Conservation (phyloP, 2,797 vertebrate genomes). For the Danio kyathit region DNA sequence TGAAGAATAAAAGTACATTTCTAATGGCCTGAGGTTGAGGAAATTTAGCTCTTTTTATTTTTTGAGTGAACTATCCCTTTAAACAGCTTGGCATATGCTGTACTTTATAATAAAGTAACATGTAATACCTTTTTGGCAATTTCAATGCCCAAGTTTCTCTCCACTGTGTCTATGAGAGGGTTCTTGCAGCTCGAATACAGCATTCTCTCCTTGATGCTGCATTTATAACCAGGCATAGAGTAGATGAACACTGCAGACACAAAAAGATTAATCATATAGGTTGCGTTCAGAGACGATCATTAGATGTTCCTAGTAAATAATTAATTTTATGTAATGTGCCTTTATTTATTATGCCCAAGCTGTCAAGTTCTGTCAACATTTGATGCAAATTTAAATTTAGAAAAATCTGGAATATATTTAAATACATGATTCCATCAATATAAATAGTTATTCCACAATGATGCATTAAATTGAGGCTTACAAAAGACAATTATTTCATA, state of each 20-base stretch:
- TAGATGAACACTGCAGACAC: constrained; percentile 88
- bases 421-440: background rate
- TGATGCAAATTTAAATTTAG: background rate
- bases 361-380: background rate
- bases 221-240: constrained; percentile 89
- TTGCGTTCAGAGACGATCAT: no score
- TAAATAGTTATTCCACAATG: no score
- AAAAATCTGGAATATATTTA: background rate
- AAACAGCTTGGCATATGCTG: no score
- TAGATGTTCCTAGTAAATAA: no score
- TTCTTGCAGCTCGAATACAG: constrained; percentile 90
- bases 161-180: constrained; percentile 84
- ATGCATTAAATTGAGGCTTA: no score
- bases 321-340: background rate
- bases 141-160: constrained; percentile 82
- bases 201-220: constrained; percentile 90
- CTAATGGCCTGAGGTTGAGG: no score
- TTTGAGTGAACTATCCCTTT: background rate
- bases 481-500: no score
- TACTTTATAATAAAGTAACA: background rate
- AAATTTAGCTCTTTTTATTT: no score
- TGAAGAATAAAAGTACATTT: no score
- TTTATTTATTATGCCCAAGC: background rate
- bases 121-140: constrained; percentile 83
- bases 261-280: background rate